Base-by-base conservation (phyloP, 1,140 invertebrate species). In the Papilio polyxenes region DNA sequence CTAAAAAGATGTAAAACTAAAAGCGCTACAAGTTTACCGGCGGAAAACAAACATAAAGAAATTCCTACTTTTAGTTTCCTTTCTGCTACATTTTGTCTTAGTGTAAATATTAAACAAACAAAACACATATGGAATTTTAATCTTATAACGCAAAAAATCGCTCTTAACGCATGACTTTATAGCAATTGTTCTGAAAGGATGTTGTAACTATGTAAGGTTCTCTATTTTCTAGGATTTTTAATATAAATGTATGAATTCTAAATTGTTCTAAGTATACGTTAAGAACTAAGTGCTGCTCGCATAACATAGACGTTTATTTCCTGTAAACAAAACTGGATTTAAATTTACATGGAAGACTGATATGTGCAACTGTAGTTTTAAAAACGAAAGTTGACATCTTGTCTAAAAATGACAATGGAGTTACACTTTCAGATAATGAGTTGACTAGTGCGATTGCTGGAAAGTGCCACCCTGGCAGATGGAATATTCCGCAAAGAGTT, bases 401-500 rank as follows among this genome's bases (percentile, higher is more conserved):
- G 74, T 75, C 17, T 75, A 44, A 75, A 75, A 75, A 75, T 48
- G 20, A 75, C 74, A 75, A n/a, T 49, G 74, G 17, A 75, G 65
- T 72, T 23, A 48, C 37, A 75, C 44, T 75, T 17, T 49, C 48
- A 77, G 37, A 77, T 77, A 77, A 77, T 77, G 48, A 77, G 44
- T 56, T 77, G 48, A 77, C 75, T 49, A 37, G 77, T 59, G 49
- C 40, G 59, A 80, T 69, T 80, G 78, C 23, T 23, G 40, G n/a
- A 80, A 31, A 80, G 48, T 80, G 78, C 62, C 62, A 51, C 78
- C 40, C 40, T 62, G 78, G 37, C 40, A 80, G 78, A 65, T 80
- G 78, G 77, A 80, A 80, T n/a, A 48, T 80, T 83, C 83, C 78
- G 80, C 81, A 82, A 83, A 84, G 80, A 76, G 59, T 83, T 81